Percentiles rank a stretch among this genome's conserved stretches.
Conservation (phyloP, 2,113 vertebrate species). For the Stegostoma tigrinum region DNA sequence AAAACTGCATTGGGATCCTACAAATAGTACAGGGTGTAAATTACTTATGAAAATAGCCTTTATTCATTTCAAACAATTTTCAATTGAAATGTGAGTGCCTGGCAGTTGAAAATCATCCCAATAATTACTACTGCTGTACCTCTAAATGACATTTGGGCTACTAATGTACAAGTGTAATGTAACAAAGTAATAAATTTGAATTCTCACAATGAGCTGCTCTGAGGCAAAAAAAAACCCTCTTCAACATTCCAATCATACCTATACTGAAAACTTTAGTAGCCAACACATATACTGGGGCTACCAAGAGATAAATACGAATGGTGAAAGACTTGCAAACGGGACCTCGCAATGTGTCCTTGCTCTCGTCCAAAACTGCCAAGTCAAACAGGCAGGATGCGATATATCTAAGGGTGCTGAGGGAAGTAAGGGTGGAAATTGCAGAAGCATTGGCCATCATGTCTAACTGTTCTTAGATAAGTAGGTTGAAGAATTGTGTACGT, state of each 20-base stretch:
- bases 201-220: not conserved
- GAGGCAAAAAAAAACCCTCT: not conserved
- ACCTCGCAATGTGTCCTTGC: too few relatives aligned
- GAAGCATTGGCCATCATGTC: not conserved
- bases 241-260: not conserved
- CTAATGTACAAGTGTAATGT: not conserved
- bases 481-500: not conserved
- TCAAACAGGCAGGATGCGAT: not conserved
- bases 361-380: not conserved
- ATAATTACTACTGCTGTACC: not conserved
- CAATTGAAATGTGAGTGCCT: not conserved
- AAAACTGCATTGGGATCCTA: not conserved
- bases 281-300: too few relatives aligned
- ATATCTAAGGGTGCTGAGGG: not conserved
- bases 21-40: not conserved
- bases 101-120: not conserved
- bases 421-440: not conserved
- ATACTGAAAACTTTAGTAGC: too few relatives aligned
- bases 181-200: not conserved
- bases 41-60: not conserved
- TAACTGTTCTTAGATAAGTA: not conserved
- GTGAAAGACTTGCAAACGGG: too few relatives aligned
- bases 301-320: too few relatives aligned
- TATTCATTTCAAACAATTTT: not conserved
- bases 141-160: not conserved